Conservation (phyloP, 2,797 vertebrate genomes). For the Ctenochaetus hawaiiensis region DNA sequence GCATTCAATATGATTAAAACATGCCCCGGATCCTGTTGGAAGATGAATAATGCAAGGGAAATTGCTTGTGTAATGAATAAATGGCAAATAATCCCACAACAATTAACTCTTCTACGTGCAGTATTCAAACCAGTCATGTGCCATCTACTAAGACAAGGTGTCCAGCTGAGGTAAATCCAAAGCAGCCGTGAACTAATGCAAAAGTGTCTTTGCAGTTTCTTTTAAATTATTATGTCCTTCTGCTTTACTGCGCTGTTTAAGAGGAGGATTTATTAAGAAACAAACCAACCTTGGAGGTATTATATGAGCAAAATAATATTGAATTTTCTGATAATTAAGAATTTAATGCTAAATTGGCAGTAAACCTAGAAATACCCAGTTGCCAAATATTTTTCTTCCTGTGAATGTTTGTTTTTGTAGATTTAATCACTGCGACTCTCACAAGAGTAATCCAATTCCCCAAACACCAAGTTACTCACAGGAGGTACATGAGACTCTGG, state of each 20-base stretch:
- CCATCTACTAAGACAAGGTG: conserved; percentile 67
- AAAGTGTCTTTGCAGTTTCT: conserved; percentile 36
- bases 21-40: conserved; percentile 77
- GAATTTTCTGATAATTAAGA: conserved; percentile 18
- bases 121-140: conserved; percentile 75
- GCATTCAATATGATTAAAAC: conserved; percentile 84
- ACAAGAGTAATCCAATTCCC: not conserved
- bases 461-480: not conserved
- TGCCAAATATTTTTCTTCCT: conserved; percentile 9
- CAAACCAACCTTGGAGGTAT: conserved; percentile 18
- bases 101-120: conserved; percentile 77
- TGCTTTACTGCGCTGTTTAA: conserved; percentile 24
- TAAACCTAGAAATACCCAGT: conserved; percentile 13
- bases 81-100: conserved; percentile 84
- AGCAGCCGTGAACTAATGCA: conserved; percentile 45
- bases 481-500: conserved; percentile 14
- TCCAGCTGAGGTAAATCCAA: conserved; percentile 66
- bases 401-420: not conserved
- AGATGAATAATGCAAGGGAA: conserved; percentile 84
- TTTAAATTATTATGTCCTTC: conserved; percentile 14
- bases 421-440: not conserved
- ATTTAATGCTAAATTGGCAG: conserved; percentile 19
- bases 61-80: conserved; percentile 84
- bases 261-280: conserved; percentile 17
- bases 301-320: not conserved